A percentile compares a stretch with the other conserved stretches of the same genome.
These are phyloP conservation scores for Hipposideros armiger DNA, from an alignment of 2,113 vertebrate genomes.

Conservation along the genomic window DNA sequence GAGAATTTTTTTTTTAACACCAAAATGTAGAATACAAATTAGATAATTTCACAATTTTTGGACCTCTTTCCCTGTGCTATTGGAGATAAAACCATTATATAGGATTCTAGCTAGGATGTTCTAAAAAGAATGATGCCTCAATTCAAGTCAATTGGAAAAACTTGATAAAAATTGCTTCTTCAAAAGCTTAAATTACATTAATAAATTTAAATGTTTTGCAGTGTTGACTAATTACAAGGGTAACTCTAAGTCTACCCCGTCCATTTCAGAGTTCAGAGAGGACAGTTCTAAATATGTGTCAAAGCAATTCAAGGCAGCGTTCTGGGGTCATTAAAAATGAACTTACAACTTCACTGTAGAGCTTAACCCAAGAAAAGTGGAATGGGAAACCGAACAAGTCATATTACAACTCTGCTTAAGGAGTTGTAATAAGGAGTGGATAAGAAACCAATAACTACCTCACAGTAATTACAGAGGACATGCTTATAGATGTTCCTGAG, in stretches of 20 bases:
- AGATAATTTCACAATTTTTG: not conserved
- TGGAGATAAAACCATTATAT: not conserved
- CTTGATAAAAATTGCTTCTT: conserved; percentile 34
- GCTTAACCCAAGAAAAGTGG: not conserved
- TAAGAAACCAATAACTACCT: not conserved
- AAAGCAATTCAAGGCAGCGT: conserved; percentile 38
- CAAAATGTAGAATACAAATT: conserved; percentile 48
- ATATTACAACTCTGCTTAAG: not conserved
- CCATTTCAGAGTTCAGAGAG: not conserved
- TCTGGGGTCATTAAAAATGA: conserved; percentile 42
- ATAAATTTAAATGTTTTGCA: not conserved
- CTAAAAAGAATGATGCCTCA: not conserved
- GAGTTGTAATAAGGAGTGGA: not conserved
- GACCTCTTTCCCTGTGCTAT: conserved; percentile 9
- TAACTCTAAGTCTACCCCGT: not conserved
- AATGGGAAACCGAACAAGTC: conserved; percentile 16
- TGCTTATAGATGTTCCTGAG: not conserved
- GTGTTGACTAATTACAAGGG: not conserved
- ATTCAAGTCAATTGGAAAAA: not conserved
- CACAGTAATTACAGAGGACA: conserved; percentile 7
- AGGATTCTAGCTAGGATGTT: not conserved
- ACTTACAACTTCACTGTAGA: not conserved
- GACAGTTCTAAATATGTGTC: not conserved
- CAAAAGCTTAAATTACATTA: conserved; percentile 19
- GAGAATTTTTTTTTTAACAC: not conserved